These are phyloP conservation scores for Taurulus bubalis DNA, from an alignment of 2,113 vertebrate genomes.

Conservation along the genomic window DNA sequence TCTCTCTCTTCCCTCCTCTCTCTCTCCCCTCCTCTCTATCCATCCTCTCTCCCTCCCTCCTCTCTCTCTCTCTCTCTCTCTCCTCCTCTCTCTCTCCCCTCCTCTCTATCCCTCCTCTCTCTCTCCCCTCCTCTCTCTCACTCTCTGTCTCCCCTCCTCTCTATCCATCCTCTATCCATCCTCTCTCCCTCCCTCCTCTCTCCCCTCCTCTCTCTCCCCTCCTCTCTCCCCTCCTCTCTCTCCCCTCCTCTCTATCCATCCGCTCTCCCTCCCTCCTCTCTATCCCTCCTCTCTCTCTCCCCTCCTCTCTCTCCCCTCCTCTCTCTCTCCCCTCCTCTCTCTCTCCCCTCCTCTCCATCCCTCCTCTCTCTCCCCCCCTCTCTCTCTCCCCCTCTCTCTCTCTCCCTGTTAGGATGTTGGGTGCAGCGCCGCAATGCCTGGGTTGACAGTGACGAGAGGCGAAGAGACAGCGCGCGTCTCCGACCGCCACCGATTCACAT, in stretches of 20 bases:
- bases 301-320: not conserved
- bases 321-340: not conserved
- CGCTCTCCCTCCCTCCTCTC: not conserved
- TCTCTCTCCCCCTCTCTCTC: not conserved
- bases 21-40: not conserved
- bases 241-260: slow-evolving; percentile 2
- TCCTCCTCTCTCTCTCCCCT: not conserved
- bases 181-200: not conserved
- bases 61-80: not conserved
- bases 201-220: not conserved
- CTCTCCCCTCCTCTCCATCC: not conserved
- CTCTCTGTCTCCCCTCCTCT: too few relatives aligned
- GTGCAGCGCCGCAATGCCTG: not conserved
- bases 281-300: not conserved
- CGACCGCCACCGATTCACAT: slow-evolving; percentile 8
- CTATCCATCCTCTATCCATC: too few relatives aligned
- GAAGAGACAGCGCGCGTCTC: slow-evolving; percentile 52
- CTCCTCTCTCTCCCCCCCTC: slow-evolving; percentile 6
- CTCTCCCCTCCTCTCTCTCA: not conserved
- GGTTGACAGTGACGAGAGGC: slow-evolving; percentile 46
- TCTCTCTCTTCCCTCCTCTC: not conserved
- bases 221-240: not conserved
- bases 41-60: not conserved
- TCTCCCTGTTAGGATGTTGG: slow-evolving; percentile 8
- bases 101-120: not conserved